Evolutionary conservation across 92 coral and sea anemone genomes (phyloP).

Genomic region (Bergia sp.): DNA sequence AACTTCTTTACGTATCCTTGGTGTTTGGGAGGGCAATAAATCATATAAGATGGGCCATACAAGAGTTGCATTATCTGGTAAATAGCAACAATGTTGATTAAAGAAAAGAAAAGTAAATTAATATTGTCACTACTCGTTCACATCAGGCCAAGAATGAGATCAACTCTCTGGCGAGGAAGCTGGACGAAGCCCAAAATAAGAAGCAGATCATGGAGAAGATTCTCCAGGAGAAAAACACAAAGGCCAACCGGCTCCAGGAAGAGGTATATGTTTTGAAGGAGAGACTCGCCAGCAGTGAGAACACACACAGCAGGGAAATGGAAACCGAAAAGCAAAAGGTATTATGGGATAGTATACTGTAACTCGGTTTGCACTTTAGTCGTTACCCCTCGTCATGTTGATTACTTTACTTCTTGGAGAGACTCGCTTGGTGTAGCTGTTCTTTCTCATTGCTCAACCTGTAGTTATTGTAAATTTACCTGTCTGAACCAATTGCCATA

Average conservation of each 20-base stretch:
- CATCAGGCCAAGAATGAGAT: slow-evolving; percentile 84
- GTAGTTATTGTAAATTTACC: neutral
- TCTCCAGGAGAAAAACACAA: slow-evolving; percentile 81
- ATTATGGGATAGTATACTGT: neutral
- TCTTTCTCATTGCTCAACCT: too few species aligned
- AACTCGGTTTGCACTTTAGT: too few species aligned
- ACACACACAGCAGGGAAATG: slow-evolving; percentile 73
- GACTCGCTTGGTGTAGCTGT: too few species aligned
- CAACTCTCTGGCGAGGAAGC: slow-evolving; percentile 74
- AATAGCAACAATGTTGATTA: neutral
- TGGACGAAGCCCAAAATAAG: slow-evolving; percentile 79
- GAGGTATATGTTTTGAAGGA: slow-evolving; percentile 82
- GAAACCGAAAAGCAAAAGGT: slow-evolving; percentile 93
- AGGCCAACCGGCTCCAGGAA: slow-evolving; percentile 78
- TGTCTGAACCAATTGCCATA: neutral
- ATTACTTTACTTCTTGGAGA: neutral
- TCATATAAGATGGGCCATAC: neutral
- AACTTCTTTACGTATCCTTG: neutral
- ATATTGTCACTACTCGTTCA: neutral
- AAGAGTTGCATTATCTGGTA: neutral
- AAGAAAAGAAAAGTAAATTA: neutral
- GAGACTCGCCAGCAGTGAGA: slow-evolving; percentile 76
- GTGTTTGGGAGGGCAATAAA: neutral
- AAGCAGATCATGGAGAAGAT: slow-evolving; percentile 80
- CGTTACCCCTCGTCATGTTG: neutral